A percentile compares a stretch with the other conserved stretches of the same genome.
Conservation (phyloP, 1,140 invertebrate genomes). For the Drosophila nannoptera region DNA sequence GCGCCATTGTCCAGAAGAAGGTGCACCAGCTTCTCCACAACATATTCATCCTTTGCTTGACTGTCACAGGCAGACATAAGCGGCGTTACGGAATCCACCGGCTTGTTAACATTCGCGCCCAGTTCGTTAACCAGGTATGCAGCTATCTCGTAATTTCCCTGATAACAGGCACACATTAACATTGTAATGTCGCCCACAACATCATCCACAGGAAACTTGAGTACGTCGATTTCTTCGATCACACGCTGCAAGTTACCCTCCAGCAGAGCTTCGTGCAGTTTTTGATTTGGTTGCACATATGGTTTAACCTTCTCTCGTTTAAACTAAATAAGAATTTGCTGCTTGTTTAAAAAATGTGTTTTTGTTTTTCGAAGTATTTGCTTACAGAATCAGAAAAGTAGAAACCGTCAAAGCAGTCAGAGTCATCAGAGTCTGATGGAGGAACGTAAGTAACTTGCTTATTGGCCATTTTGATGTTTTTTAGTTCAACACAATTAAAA, state of each 20-base stretch:
- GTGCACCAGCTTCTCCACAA: conserved; percentile 56
- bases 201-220: conserved; percentile 39
- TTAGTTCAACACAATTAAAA: conserved; percentile 13
- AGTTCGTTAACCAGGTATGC: conserved; percentile 48
- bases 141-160: conserved; percentile 57
- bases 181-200: conserved; percentile 42
- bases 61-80: conserved; percentile 64
- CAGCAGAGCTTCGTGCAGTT: conserved; percentile 39
- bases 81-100: conserved; percentile 61
- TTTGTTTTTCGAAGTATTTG: not conserved
- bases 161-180: conserved; percentile 54
- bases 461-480: conserved; percentile 24
- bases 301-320: conserved; percentile 24
- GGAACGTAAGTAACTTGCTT: conserved; percentile 42
- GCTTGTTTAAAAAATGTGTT: not conserved
- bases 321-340: conserved; percentile 18
- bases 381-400: conserved; percentile 57
- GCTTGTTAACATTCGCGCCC: conserved; percentile 57
- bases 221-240: conserved; percentile 43
- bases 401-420: conserved; percentile 74
- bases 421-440: conserved; percentile 60
- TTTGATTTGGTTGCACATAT: conserved; percentile 36
- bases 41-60: conserved; percentile 20
- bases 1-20: conserved; percentile 57
- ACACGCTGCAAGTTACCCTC: conserved; percentile 37